These are phyloP conservation scores for Zaprionus lineosus DNA, from an alignment of 2,888 invertebrate genomes.

Conservation along the genomic window DNA sequence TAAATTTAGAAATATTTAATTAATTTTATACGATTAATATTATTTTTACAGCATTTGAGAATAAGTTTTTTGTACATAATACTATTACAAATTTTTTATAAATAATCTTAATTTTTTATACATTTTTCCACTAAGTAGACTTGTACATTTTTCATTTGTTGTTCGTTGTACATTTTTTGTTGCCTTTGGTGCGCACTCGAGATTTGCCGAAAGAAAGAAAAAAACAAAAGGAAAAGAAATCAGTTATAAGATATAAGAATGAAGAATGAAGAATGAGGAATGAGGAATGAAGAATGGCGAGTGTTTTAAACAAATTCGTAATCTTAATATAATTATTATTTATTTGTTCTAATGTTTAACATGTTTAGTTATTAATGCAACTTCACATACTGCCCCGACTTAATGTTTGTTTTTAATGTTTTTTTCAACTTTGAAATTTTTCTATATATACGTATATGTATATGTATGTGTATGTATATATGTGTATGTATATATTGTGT, in stretches of 20 bases:
- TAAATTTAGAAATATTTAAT: constrained; percentile 9
- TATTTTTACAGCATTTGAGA: constrained; percentile 49
- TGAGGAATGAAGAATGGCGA: not conserved
- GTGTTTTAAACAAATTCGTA: constrained; percentile 42
- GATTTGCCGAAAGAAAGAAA: constrained; percentile 48
- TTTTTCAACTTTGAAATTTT: constrained; percentile 61
- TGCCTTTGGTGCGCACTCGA: constrained; percentile 46
- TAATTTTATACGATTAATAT: constrained; percentile 22
- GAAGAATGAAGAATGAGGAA: not conserved
- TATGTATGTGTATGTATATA: too few species aligned
- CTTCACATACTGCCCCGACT: constrained; percentile 75
- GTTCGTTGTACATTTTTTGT: constrained; percentile 55
- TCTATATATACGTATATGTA: constrained; percentile 46
- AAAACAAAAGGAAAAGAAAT: constrained; percentile 18
- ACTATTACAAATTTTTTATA: too few species aligned
- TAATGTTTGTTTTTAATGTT: constrained; percentile 70
- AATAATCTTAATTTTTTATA: constrained; percentile 19
- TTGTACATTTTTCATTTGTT: constrained; percentile 39
- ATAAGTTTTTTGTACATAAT: constrained; percentile 44
- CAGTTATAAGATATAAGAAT: too few species aligned
- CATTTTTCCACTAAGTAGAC: constrained; percentile 49
- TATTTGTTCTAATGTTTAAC: constrained; percentile 78
- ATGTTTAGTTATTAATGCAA: constrained; percentile 69
- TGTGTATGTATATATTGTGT: too few species aligned
- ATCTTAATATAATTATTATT: constrained; percentile 63